These are phyloP conservation scores for Ephestia elutella DNA, from an alignment of 1,140 invertebrate genomes.

Conservation along the genomic window DNA sequence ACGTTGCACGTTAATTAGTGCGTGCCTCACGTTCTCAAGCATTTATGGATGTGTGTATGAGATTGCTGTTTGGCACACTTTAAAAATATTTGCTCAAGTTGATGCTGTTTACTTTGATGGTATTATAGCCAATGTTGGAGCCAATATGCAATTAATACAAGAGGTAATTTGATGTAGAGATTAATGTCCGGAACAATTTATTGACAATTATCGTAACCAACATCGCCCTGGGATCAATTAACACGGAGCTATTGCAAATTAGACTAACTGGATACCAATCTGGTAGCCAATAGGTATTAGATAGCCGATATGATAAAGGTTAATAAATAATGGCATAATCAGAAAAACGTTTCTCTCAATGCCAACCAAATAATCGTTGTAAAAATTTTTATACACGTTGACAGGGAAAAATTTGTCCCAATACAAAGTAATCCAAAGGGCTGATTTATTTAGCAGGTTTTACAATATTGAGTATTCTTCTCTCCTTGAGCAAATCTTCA, in stretches of 20 bases:
- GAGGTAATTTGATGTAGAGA: constrained; percentile 62
- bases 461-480: too few relatives aligned
- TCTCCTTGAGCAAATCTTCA: background rate
- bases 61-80: constrained; percentile 20
- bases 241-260: constrained; percentile 68
- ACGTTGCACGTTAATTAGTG: constrained; percentile 70
- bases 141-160: constrained; percentile 39
- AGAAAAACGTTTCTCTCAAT: too few relatives aligned
- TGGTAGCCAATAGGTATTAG: constrained; percentile 38
- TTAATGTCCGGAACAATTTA: constrained; percentile 70
- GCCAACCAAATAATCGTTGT: too few relatives aligned
- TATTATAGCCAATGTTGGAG: constrained; percentile 28
- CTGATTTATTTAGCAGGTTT: too few relatives aligned
- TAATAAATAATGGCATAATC: constrained; percentile 17
- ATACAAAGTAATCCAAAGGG: too few relatives aligned
- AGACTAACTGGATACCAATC: constrained; percentile 49
- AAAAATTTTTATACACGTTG: too few relatives aligned
- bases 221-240: constrained; percentile 61
- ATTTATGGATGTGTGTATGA: constrained; percentile 48
- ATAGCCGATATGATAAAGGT: constrained; percentile 36
- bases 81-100: background rate
- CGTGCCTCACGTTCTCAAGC: constrained; percentile 56
- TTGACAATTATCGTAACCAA: constrained; percentile 66
- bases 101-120: background rate
- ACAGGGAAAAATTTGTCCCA: too few relatives aligned